A percentile compares a stretch with the other conserved stretches of the same genome.
phyloP scores from a whole-genome alignment of 2,113 vertebrate species.

The Petromus typicus region DNA sequence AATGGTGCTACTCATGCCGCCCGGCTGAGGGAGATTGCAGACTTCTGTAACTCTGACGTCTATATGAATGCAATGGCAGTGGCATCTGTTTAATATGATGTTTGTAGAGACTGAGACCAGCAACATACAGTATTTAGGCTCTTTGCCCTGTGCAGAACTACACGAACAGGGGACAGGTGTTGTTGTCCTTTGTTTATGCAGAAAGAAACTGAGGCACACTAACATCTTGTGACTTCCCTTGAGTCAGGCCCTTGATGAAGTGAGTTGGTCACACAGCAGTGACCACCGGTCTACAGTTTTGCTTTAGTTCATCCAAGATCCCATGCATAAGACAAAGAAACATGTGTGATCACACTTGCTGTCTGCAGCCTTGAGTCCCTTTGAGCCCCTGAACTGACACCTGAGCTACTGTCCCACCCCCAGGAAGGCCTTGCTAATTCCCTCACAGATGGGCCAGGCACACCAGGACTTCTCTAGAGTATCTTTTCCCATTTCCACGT shows the following conservation, averaged over 20 bases:
- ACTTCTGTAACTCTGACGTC: background rate
- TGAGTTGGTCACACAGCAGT: background rate
- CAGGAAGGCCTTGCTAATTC: background rate
- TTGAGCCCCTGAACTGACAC: background rate
- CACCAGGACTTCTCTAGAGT: background rate
- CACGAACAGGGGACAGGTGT: background rate
- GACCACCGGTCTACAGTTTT: background rate
- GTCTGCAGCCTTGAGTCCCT: background rate
- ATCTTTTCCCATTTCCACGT: background rate
- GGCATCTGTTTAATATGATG: background rate
- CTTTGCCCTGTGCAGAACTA: background rate
- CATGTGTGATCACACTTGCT: accelerated
- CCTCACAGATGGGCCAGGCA: background rate
- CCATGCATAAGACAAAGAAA: background rate
- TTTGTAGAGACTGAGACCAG: background rate
- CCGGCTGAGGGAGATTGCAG: background rate
- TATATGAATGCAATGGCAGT: background rate
- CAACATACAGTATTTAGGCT: background rate
- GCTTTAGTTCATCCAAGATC: background rate
- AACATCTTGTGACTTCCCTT: background rate
- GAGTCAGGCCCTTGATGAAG: background rate
- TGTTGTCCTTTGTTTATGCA: background rate
- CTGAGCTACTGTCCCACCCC: background rate
- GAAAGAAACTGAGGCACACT: constrained; percentile 1
- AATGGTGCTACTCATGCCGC: background rate